Percentiles rank a stretch among this genome's conserved stretches.
Evolutionary conservation across 35 echinoderm and acorn worm species (phyloP).

Genomic region (Heliocidaris erythrogramma): DNA sequence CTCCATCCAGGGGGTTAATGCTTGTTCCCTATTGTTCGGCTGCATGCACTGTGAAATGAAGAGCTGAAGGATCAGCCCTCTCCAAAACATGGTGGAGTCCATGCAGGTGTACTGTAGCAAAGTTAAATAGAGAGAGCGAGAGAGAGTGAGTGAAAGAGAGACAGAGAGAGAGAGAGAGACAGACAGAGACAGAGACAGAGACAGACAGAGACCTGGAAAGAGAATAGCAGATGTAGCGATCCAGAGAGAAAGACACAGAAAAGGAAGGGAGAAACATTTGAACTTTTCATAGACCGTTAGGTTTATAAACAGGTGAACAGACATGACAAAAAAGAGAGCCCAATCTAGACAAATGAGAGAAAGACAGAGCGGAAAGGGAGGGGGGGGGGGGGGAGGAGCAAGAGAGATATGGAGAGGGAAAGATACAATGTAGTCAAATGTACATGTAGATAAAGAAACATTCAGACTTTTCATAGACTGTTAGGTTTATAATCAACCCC

Average conservation of each 20-base stretch:
- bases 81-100: too few relatives aligned
- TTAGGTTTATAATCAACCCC: too few relatives aligned
- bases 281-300: not conserved
- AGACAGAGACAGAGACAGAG: not conserved
- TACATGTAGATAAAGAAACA: too few relatives aligned
- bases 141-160: not conserved
- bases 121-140: not conserved
- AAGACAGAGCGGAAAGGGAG: not conserved
- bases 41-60: not conserved
- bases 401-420: too few relatives aligned
- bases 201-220: not conserved
- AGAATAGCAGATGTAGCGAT: not conserved
- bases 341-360: not conserved
- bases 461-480: too few relatives aligned
- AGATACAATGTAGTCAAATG: too few relatives aligned
- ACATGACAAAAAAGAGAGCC: not conserved
- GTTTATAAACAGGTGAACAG: not conserved
- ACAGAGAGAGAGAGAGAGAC: not conserved
- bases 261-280: not conserved
- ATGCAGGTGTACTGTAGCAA: too few relatives aligned
- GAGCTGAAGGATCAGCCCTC: not conserved
- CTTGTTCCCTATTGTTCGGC: not conserved
- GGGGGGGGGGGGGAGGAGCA: too few relatives aligned
- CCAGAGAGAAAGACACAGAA: not conserved
- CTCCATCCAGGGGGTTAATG: not conserved